Percentiles rank a stretch among this genome's conserved stretches.
phyloP scores from a whole-genome alignment of 2,797 vertebrate genomes.

The Mormyrus proboscirostris region DNA sequence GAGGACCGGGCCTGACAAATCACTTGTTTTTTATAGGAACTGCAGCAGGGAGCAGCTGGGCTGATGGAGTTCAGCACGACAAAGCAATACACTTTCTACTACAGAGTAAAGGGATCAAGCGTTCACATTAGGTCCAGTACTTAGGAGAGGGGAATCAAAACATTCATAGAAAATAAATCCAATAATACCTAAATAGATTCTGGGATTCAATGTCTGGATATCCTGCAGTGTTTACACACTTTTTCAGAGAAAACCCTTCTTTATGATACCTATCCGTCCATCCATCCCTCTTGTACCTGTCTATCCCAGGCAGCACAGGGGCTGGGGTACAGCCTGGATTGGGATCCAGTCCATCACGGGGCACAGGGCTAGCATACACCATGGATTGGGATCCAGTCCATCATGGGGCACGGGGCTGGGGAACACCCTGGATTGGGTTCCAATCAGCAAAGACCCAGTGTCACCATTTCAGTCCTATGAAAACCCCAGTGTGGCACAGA shows the following conservation, averaged over 20 bases:
- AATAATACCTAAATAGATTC: conserved; percentile 31
- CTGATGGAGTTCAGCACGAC: conserved; percentile 26
- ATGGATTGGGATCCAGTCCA: too few species aligned
- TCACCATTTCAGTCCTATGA: not conserved
- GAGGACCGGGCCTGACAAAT: conserved; percentile 5
- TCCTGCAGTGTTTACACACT: not conserved
- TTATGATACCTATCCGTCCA: conserved; percentile 9
- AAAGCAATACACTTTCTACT: conserved; percentile 20
- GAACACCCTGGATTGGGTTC: too few species aligned
- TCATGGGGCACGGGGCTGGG: too few species aligned
- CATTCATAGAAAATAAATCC: not conserved
- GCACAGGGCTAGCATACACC: too few species aligned
- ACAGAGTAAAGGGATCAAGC: conserved; percentile 31
- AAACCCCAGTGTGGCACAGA: not conserved
- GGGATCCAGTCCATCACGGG: too few species aligned
- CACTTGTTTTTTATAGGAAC: not conserved
- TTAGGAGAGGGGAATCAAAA: conserved; percentile 22
- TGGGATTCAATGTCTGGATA: conserved; percentile 18
- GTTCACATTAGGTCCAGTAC: conserved; percentile 18
- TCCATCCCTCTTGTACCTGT: not conserved
- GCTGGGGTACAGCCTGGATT: too few species aligned
- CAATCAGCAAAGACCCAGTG: not conserved
- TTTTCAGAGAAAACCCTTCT: not conserved
- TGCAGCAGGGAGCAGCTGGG: not conserved
- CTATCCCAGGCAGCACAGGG: not conserved